Evolutionary conservation across 2,888 invertebrate genomes (phyloP), one percentile per base, ranked within the genome.

Genomic region (Aspidiotus destructor): DNA sequence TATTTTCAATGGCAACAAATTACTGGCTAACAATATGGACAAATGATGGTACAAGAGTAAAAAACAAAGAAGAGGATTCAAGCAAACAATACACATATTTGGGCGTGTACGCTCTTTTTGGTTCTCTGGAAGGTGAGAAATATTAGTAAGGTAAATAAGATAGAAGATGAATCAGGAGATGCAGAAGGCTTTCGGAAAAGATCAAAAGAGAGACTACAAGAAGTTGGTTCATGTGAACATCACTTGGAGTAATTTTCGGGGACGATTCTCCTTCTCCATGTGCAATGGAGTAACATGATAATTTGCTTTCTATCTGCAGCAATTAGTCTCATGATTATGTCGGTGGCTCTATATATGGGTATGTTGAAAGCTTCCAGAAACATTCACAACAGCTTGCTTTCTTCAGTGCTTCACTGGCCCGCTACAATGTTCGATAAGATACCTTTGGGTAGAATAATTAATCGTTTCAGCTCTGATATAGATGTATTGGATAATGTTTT

Each of bases 101-200:
- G 70, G 89, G 91, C 64, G 89, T 92, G n/a, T 94, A 93, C 77
- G 93, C 90, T 71, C 89, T 86, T 16, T 84, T 94, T 71, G 94
- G 93, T 72, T 79, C 88, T 72, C 90, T 88, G 70, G 93, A 94
- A 86, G 91, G 92, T 28, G 28, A 28, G 28, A 28, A 1, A 28
- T 28, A 5, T 28, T 28, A 3, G 28, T 28, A 28, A 28, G 5
- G n/a, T n/a, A n/a, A n/a, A n/a, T n/a, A n/a, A n/a, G n/a, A n/a
- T n/a, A n/a, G n/a, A n/a, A n/a, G n/a, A n/a, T n/a, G n/a, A n/a
- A n/a, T n/a, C n/a, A n/a, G n/a, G n/a, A n/a, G n/a, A n/a, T n/a
- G n/a, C n/a, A n/a, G n/a, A n/a, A n/a, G n/a, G n/a, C n/a, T n/a
- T n/a, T n/a, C n/a, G n/a, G n/a, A n/a, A n/a, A n/a, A n/a, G n/a